Base-by-base conservation (phyloP, 2,888 invertebrate genomes). In the Folsomia manolachei region DNA sequence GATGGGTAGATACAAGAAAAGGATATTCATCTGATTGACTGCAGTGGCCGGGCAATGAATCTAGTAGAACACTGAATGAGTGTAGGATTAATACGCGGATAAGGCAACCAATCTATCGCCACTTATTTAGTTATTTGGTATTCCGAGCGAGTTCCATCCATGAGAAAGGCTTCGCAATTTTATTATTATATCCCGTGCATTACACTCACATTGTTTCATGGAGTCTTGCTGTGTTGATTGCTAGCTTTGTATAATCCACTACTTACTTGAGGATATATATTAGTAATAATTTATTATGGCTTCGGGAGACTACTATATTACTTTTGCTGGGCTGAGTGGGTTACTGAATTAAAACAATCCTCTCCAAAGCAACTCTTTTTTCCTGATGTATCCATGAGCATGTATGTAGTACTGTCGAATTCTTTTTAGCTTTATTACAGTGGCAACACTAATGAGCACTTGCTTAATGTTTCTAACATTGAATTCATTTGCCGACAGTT, bases 171-270 rank as follows among this genome's bases (percentile, higher is more conserved):
- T 64, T 64, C 27, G 64, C 64, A 64, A 64, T 64, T 64, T 64
- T 64, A 64, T 64, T 64, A 64, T 64, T 64, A 27, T 18, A 64
- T 64, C 27, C 19, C 26, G 27, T 27, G 27, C 26, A 64, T 64
- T 62, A 64, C n/a, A 27, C 64, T 64, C 19, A 9, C 52, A 52
- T 66, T 66, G 65, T 66, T 66, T 66, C 52, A 66, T 66, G 65
- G 65, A 51, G 11, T 18, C 65, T 52, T 66, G 65, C 65, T 66
- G 65, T 51, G 65, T 52, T 66, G 65, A 66, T 39, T 66, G 52
- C 65, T 23, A 24, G 65, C 52, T 66, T 63, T 24, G 24, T 19
- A n/a, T 60, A 21, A 60, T 60, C 60, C 23, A 9, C n/a, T n/a
- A 7, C n/a, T n/a, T n/a, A 14, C 51, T 56, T 56, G 7, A 56